These are phyloP conservation scores for Pristiophorus japonicus DNA, from an alignment of 2,113 vertebrate species.

Conservation along the genomic window DNA sequence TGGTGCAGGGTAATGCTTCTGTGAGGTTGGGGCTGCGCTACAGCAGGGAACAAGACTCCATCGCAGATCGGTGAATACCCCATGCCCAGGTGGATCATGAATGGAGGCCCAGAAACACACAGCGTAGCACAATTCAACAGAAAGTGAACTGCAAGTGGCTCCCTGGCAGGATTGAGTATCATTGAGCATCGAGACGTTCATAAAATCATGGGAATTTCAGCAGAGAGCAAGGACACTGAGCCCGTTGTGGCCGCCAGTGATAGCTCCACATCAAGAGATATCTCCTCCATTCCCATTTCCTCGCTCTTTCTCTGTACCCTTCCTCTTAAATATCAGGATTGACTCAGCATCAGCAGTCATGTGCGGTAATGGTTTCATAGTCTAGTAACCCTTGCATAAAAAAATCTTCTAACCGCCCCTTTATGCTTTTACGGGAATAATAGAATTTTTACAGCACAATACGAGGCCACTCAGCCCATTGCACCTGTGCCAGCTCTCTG, in stretches of 20 bases:
- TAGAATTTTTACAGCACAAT: neutral
- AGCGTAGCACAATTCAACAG: neutral
- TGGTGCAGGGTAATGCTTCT: neutral
- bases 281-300: neutral
- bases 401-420: neutral
- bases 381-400: neutral
- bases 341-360: neutral
- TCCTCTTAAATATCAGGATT: neutral
- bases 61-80: neutral
- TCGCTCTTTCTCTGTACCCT: neutral
- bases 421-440: neutral
- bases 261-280: neutral
- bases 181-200: too few species aligned
- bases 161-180: neutral
- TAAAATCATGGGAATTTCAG: neutral
- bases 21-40: neutral
- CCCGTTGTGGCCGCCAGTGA: neutral
- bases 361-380: neutral
- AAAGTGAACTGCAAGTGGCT: neutral
- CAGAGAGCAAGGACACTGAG: neutral
- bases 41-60: neutral
- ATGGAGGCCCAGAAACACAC: neutral
- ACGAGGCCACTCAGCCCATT: neutral
- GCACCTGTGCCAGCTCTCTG: neutral
- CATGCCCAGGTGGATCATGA: neutral